Evolutionary conservation across 2,888 invertebrate species (phyloP).

Genomic region (Portevinia maculata): DNA sequence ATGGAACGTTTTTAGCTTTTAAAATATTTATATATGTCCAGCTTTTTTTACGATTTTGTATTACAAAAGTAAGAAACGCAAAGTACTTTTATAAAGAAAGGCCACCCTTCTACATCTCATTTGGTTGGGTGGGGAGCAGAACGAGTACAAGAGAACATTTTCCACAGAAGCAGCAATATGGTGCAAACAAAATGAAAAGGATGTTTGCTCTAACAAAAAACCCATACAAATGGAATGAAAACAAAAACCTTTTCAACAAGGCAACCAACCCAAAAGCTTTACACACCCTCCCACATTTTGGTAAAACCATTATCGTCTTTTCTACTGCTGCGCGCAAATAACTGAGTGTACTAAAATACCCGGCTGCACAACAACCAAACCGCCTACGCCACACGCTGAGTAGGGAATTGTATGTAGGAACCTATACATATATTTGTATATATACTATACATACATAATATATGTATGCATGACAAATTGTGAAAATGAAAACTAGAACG

Average conservation of each 20-base stretch:
- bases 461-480: too few species aligned
- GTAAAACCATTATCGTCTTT: slow-evolving; percentile 42
- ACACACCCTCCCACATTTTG: slow-evolving; percentile 19
- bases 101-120: slow-evolving; percentile 13
- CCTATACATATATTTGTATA: not conserved
- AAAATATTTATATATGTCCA: slow-evolving; percentile 28
- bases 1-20: slow-evolving; percentile 35
- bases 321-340: slow-evolving; percentile 19
- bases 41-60: slow-evolving; percentile 1
- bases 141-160: not conserved
- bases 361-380: slow-evolving; percentile 44
- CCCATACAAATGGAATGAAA: slow-evolving; percentile 39
- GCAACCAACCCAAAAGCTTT: not conserved
- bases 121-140: not conserved
- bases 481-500: slow-evolving; percentile 69
- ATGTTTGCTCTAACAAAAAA: slow-evolving; percentile 19
- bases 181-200: not conserved
- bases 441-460: slow-evolving; percentile 7
- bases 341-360: slow-evolving; percentile 38
- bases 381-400: slow-evolving; percentile 39
- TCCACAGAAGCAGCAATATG: slow-evolving; percentile 19
- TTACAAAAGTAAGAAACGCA: slow-evolving; percentile 4
- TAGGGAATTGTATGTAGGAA: slow-evolving; percentile 2
- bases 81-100: slow-evolving; percentile 1
- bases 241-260: slow-evolving; percentile 23